These are phyloP conservation scores for Uloborus plumipes DNA, from an alignment of 2,888 invertebrate genomes.

Conservation along the genomic window DNA sequence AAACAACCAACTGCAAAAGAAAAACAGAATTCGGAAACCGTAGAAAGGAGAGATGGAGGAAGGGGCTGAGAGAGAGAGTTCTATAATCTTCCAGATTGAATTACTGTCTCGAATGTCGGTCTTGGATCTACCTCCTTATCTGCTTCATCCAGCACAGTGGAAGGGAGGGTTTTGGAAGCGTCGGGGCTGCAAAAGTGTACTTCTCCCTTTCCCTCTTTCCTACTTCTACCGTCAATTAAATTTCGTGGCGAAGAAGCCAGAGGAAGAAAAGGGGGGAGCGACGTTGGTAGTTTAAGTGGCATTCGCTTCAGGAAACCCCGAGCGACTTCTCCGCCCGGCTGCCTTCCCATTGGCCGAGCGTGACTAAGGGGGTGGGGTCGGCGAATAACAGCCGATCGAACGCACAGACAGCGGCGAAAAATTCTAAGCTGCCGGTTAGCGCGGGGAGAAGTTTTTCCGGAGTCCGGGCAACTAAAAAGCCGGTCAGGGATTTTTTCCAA, in stretches of 20 bases:
- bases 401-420: slow-evolving; percentile 32
- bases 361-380: slow-evolving; percentile 47
- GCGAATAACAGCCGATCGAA: slow-evolving; percentile 31
- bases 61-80: slow-evolving; percentile 27
- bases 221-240: slow-evolving; percentile 61
- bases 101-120: slow-evolving; percentile 56
- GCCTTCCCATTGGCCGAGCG: slow-evolving; percentile 46
- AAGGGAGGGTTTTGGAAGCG: neutral
- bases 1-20: slow-evolving; percentile 52
- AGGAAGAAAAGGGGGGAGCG: neutral
- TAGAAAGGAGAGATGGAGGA: slow-evolving; percentile 12
- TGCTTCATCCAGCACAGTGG: slow-evolving; percentile 49
- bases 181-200: neutral
- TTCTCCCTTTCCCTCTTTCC: slow-evolving; percentile 1
- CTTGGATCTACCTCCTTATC: slow-evolving; percentile 58
- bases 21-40: slow-evolving; percentile 40
- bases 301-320: slow-evolving; percentile 22
- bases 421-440: slow-evolving; percentile 38
- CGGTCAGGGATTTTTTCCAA: slow-evolving; percentile 60
- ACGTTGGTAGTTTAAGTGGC: neutral
- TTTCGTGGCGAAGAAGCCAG: slow-evolving; percentile 29
- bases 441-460: slow-evolving; percentile 39
- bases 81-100: slow-evolving; percentile 62
- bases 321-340: slow-evolving; percentile 62
- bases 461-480: slow-evolving; percentile 35